Evolutionary conservation across 30 jellyfish, hydroid and myxozoan genomes (phyloP), one percentile per base, ranked within the genome.

Genomic region (Morbakka virulenta): DNA sequence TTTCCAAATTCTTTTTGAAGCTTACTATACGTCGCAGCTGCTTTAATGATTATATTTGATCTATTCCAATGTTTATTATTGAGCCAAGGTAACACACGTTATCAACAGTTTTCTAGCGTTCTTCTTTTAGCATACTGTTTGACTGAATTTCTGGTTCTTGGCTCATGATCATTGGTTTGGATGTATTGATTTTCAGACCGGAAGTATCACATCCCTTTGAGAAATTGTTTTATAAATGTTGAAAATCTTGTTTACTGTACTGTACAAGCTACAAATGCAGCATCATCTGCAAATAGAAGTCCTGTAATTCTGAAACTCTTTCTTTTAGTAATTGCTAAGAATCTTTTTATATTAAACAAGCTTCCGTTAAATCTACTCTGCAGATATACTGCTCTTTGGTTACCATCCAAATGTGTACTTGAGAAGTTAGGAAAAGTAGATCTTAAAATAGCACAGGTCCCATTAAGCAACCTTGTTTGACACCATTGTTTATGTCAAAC

Each of bases 1-100:
- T n/a, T 68, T 35, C 80, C 71, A 68, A 68, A 68, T 67, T 67
- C 70, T 68, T 33, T 68, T 41, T 68, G 80, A 64, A 68, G 80
- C 80, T 68, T 68, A 35, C 80, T 47, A 26, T 32, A 28, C 32
- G 70, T 68, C 24, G 70, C 80, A 68, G 70, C 80, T 68, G 80
- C 80, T 32, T 32, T 30, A 32, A 64, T 32, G 80, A 68, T 68
- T 68, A 47, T 68, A 22, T n/a, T 33, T 68, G 74, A 21, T 63
- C 66, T 67, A 67, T 31, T 24, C 26, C 80, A 63, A 32, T 67
- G 70, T 2, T 67, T 67, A 6, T 67, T 33, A 65, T 67, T 67
- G 80, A 28, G 67, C 80, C 80, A 67, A 67, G 26, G 80, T 67
- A 67, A 27, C 74, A 63, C 27, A 63, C 20, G 74, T 63, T 63